Conservation (phyloP, 1,140 invertebrate genomes). For the Brachionus rubens region DNA sequence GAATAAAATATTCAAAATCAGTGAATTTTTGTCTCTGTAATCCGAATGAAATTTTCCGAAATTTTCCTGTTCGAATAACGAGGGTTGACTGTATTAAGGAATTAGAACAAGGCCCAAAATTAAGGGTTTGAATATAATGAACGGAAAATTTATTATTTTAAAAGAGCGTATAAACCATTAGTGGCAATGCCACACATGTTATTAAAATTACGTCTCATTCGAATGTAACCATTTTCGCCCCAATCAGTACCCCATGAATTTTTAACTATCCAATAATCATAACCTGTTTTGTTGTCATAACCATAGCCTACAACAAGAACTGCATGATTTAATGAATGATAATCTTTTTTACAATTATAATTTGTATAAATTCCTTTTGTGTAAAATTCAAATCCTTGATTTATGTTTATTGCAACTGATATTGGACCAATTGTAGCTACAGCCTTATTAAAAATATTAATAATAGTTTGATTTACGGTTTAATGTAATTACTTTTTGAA, state of each 20-base stretch:
- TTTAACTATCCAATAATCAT: constrained; percentile 58
- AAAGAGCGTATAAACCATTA: constrained; percentile 20
- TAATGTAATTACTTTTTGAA: too few species aligned
- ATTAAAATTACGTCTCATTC: constrained; percentile 78
- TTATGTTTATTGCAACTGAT: constrained; percentile 73
- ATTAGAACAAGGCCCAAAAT: too few species aligned
- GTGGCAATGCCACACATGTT: constrained; percentile 78
- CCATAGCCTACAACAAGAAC: constrained; percentile 89
- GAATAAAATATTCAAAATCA: too few species aligned
- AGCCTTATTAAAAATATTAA: constrained; percentile 48
- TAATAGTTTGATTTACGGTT: too few species aligned
- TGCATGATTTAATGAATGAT: constrained; percentile 38
- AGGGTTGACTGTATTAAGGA: too few species aligned
- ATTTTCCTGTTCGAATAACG: too few species aligned
- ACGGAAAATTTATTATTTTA: too few species aligned
- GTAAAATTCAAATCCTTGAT: constrained; percentile 26
- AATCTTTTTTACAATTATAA: constrained; percentile 27
- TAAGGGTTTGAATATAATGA: too few species aligned
- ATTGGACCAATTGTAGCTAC: constrained; percentile 79
- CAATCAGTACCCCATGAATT: too few species aligned
- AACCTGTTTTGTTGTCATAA: constrained; percentile 63
- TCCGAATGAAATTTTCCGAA: too few species aligned
- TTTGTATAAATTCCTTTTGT: constrained; percentile 14
- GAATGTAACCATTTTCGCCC: constrained; percentile 82
- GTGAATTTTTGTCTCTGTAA: too few species aligned